These are phyloP conservation scores for Cyanoramphus novaezelandiae DNA, from an alignment of 2,113 vertebrate genomes.

Conservation along the genomic window DNA sequence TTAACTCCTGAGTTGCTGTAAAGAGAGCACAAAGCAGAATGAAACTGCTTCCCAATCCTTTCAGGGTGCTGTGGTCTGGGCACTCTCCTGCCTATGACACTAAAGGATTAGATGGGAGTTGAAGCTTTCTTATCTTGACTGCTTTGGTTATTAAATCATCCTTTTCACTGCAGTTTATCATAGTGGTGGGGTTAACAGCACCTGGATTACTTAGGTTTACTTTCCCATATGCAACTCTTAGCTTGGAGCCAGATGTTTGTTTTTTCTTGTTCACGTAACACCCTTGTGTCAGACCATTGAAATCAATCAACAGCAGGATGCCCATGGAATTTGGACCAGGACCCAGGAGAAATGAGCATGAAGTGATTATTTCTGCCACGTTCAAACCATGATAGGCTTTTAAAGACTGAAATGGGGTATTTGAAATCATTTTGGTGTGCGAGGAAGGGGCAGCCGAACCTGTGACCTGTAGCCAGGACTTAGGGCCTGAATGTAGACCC, in stretches of 20 bases:
- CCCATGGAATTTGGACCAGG: not conserved
- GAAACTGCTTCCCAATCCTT: not conserved
- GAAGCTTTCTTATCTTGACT: not conserved
- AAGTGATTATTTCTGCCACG: not conserved
- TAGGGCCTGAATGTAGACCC: not conserved
- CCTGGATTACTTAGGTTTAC: not conserved
- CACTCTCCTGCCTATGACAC: not conserved
- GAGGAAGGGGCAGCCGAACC: not conserved
- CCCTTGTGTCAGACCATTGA: not conserved
- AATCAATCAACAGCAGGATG: not conserved
- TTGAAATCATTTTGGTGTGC: not conserved
- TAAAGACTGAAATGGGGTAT: not conserved
- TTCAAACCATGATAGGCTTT: not conserved
- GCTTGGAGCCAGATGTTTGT: not conserved
- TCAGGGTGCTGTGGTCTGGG: not conserved
- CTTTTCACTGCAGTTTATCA: not conserved
- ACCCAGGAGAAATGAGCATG: not conserved
- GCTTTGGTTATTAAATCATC: not conserved
- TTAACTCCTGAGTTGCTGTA: conserved; percentile 22
- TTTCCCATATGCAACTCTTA: not conserved
- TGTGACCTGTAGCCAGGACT: not conserved
- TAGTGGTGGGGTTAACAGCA: not conserved
- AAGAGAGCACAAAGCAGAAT: not conserved
- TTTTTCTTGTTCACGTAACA: not conserved
- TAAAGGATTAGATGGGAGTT: not conserved